These are phyloP conservation scores for Hypomecis atomaria DNA, from an alignment of 2,888 invertebrate species.

Conservation along the genomic window DNA sequence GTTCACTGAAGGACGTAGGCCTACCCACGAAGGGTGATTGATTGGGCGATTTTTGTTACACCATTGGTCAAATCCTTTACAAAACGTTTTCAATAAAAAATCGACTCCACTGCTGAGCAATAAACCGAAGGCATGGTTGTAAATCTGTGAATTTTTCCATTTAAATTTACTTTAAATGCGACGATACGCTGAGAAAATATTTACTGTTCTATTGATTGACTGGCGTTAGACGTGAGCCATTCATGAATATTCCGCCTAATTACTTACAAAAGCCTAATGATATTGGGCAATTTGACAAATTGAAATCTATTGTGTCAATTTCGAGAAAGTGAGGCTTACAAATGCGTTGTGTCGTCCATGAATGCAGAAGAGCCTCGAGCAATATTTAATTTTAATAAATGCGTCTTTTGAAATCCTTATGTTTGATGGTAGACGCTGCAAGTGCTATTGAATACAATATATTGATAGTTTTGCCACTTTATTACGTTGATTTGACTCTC, in stretches of 20 bases:
- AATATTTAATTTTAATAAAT: conserved; percentile 7
- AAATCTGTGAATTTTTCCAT: too few relatives aligned
- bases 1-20: too few relatives aligned
- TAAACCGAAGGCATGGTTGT: too few relatives aligned
- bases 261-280: conserved; percentile 22
- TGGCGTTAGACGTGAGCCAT: conserved; percentile 9
- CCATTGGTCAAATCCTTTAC: too few relatives aligned
- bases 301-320: conserved; percentile 26
- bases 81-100: too few relatives aligned
- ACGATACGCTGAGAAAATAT: not conserved
- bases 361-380: conserved; percentile 4
- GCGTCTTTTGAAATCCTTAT: conserved; percentile 1
- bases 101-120: too few relatives aligned
- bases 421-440: not conserved
- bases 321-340: conserved; percentile 28
- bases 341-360: conserved; percentile 16
- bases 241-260: conserved; percentile 22
- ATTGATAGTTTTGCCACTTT: not conserved
- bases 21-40: too few relatives aligned
- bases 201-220: conserved; percentile 13
- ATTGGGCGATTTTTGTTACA: too few relatives aligned
- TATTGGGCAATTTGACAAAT: conserved; percentile 23
- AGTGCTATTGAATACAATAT: not conserved
- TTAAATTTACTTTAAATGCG: too few relatives aligned
- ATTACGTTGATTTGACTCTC: not conserved